Evolutionary conservation across 2,888 invertebrate species (phyloP), one percentile per base, ranked within the genome.

Genomic region (Bellardia bayeri): DNA sequence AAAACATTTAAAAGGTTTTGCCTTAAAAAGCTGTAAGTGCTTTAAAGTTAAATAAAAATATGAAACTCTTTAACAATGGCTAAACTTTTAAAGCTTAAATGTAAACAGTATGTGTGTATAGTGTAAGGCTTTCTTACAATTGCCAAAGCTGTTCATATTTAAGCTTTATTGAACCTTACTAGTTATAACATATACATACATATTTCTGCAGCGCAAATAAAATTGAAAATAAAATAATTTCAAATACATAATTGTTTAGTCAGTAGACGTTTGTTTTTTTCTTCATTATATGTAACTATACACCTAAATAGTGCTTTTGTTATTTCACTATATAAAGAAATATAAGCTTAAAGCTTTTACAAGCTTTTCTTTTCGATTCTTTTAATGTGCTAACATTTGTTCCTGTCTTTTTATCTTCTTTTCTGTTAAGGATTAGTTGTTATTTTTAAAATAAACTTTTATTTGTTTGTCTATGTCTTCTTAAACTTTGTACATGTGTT

Each of bases 401-500:
- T 58, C 7, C 4, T 8, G n/a, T 40, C 37, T 82, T 69, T 68
- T 37, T 42, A 42, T 2, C 9, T 64, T 23, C 33, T 66, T 71
- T 49, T 75, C 49, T 66, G 64, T 74, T 54, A 51, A 23, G 40
- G 5, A 9, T 75, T 54, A 56, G 3, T 63, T 33, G 49, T 16
- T 61, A 30, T 71, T 51, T 37, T 56, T 82, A 79, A 85, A 75
- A 79, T 85, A 85, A 78, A 87, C 56, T 82, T 66, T 75, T 71
- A 54, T 61, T 66, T 37, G 40, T 56, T 71, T 45, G 45, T 84
- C 63, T 80, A 72, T 83, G 80, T 88, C 80, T 80, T 81, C 68
- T 79, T 58, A 75, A 85, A 81, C 82, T 88, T 85, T 86, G 85
- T 86, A 86, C 86, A 83, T 71, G 86, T 82, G 86, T 86, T 82